Conservation (phyloP, 37 sponge, comb jelly and placozoan species). For the Hormiphora californensis region DNA sequence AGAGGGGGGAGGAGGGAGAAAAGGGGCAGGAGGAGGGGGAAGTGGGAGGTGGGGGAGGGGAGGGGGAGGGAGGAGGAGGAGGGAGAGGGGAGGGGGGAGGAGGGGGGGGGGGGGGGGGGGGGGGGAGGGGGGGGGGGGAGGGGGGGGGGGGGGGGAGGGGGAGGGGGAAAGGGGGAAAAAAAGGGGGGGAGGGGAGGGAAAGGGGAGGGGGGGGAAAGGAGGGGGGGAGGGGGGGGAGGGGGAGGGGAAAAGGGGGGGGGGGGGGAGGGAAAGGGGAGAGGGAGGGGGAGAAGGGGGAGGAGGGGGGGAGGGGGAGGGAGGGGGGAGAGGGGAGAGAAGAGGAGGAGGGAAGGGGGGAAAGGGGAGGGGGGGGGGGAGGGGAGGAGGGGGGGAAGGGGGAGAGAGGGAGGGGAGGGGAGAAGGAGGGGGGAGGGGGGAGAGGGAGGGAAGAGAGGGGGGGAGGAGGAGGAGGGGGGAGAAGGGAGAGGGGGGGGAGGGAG, state of each 20-base stretch:
- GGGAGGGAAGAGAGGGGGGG: not conserved
- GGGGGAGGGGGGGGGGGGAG: not conserved
- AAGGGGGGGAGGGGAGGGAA: not conserved
- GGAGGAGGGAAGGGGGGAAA: not conserved
- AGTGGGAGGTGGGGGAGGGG: not conserved
- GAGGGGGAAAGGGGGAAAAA: not conserved
- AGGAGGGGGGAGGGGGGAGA: not conserved
- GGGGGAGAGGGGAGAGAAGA: not conserved
- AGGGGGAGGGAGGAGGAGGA: not conserved
- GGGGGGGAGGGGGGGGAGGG: not conserved
- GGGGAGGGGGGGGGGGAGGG: not conserved
- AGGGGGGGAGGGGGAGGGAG: not conserved
- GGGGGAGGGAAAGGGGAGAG: not conserved
- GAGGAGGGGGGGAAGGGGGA: not conserved
- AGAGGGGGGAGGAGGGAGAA: not conserved
- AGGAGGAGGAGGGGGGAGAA: not conserved
- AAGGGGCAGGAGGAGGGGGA: not conserved
- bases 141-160: not conserved
- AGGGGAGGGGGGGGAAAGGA: not conserved
- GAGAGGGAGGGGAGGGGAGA: not conserved
- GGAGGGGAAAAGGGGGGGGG: not conserved
- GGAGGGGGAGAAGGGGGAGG: not conserved
- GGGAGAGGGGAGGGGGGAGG: not conserved
- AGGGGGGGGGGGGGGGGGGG: not conserved
- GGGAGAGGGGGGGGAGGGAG: not conserved